Conservation (phyloP, 2,797 vertebrate species). For the Gallirallus australis region DNA sequence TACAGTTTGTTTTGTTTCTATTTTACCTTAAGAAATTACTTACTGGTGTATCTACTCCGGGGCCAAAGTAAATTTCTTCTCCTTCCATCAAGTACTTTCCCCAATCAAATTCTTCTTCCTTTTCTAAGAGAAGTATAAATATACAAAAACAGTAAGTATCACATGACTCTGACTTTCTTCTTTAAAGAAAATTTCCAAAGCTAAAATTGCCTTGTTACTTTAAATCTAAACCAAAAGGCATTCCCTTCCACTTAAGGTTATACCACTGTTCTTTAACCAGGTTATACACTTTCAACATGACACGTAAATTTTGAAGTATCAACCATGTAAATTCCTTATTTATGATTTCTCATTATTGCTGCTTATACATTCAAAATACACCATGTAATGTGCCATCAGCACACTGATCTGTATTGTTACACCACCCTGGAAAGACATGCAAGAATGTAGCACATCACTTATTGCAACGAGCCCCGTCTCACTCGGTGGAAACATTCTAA, state of each 20-base stretch:
- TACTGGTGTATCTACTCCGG: constrained; percentile 89
- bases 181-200: neutral
- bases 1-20: too few species aligned
- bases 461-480: neutral
- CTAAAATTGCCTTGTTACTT: neutral
- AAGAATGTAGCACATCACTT: neutral
- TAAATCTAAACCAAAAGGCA: neutral
- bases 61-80: constrained; percentile 88
- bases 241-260: neutral
- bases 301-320: neutral
- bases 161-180: neutral
- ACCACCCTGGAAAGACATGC: constrained; percentile 26
- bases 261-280: neutral
- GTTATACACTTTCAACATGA: neutral
- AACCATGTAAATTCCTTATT: neutral
- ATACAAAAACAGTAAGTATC: neutral
- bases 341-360: neutral
- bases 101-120: constrained; percentile 94
- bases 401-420: neutral
- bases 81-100: constrained; percentile 92
- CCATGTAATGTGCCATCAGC: neutral
- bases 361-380: neutral
- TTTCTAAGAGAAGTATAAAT: constrained; percentile 76
- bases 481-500: neutral
- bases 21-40: constrained; percentile 73